Percentiles rank a stretch among this genome's conserved stretches.
Evolutionary conservation across 2,888 invertebrate genomes (phyloP).

Genomic region (Capitulum mitella): DNA sequence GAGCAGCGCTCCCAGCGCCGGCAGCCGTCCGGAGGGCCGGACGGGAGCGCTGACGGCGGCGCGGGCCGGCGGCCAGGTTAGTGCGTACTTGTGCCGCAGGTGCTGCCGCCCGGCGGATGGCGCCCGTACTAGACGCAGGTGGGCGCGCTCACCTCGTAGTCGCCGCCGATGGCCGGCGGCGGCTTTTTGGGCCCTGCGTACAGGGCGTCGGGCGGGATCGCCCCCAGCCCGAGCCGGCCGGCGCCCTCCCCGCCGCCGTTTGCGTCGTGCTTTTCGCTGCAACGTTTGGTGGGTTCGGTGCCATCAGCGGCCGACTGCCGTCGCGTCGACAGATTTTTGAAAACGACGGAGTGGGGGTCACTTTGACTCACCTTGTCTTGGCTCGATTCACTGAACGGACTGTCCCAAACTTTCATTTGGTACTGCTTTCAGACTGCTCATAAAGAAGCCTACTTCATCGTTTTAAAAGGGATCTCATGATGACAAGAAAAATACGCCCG

Average conservation of each 20-base stretch:
- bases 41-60: not conserved
- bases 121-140: not conserved
- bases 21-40: too few relatives aligned
- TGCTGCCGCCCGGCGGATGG: not conserved
- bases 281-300: not conserved
- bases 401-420: too few relatives aligned
- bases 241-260: conserved; percentile 19
- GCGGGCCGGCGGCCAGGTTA: not conserved
- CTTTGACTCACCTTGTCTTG: too few relatives aligned
- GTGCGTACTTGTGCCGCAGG: not conserved
- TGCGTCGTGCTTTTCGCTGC: not conserved
- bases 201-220: not conserved
- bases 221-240: not conserved
- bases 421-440: too few relatives aligned
- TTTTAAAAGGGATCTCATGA: too few relatives aligned
- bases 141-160: conserved; percentile 15
- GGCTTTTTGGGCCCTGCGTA: not conserved
- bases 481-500: too few relatives aligned
- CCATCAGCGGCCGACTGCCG: too few relatives aligned
- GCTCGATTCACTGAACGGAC: too few relatives aligned
- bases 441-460: too few relatives aligned
- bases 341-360: too few relatives aligned
- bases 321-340: too few relatives aligned
- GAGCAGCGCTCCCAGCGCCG: too few relatives aligned
- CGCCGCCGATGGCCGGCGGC: not conserved